Evolutionary conservation across 2,113 vertebrate species (phyloP).

Genomic region (Solea solea): DNA sequence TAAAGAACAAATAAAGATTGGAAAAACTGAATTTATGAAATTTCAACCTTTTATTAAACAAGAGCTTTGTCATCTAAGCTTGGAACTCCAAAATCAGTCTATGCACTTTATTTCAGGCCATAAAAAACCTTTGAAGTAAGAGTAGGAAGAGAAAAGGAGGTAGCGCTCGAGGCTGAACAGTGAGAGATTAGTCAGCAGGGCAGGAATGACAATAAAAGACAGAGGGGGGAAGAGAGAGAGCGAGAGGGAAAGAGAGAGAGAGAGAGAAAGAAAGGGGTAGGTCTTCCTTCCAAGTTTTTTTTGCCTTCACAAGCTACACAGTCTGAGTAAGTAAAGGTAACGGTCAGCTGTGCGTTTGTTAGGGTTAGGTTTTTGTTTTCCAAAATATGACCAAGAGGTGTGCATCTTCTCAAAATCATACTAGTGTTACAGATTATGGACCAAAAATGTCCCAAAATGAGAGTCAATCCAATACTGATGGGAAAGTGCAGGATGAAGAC

Average conservation of each 20-base stretch:
- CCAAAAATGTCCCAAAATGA: conserved; percentile 21
- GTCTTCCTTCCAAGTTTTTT: conserved; percentile 13
- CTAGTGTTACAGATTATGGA: conserved; percentile 36
- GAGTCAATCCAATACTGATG: conserved; percentile 12
- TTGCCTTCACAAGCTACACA: conserved; percentile 11
- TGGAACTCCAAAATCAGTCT: no score
- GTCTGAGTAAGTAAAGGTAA: conserved; percentile 2
- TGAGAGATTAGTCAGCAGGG: not conserved
- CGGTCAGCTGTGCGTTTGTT: not conserved
- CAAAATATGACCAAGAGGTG: conserved; percentile 83
- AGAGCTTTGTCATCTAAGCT: no score
- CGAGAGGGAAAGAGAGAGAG: not conserved
- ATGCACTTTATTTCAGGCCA: no score
- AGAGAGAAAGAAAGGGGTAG: not conserved
- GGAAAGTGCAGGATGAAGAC: conserved; percentile 48
- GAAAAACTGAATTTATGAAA: no score
- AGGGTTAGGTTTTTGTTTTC: not conserved
- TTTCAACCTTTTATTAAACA: no score
- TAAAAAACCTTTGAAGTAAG: not conserved
- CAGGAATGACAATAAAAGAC: conserved; percentile 19
- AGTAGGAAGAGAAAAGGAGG: not conserved
- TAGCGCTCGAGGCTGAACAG: not conserved
- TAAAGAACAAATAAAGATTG: no score
- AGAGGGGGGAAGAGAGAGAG: no score
- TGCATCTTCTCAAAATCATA: conserved; percentile 38